Evolutionary conservation across 2,113 vertebrate species (phyloP), one percentile per base, ranked within the genome.

Genomic region (Festucalex cinctus): DNA sequence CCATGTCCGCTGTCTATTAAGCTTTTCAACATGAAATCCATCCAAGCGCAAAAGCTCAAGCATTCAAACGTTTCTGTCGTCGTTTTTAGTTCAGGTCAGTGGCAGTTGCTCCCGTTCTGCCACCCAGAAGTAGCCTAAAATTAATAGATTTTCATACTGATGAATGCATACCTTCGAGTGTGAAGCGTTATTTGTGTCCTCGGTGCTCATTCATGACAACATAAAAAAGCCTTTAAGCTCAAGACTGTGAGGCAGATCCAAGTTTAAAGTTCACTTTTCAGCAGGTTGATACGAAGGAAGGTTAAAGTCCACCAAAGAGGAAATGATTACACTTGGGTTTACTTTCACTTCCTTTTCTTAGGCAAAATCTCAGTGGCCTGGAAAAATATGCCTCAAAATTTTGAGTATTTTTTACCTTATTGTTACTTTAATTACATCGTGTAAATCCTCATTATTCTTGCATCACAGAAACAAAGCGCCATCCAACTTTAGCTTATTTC

Each of bases 291-390:
- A 75, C 65, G 56, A 48, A n/a, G 8, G 76, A 32, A 35, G 16
- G 37, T 66, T 81, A 71, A 90, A 84, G 88, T 79, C 74, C 85
- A 79, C 62, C 43, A 48, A 48, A 66, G 54, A 82, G 74, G 56
- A 65, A 70, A 75, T 66, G 19, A 71, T 39, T 16, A 65, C 39
- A 49, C 56, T 39, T 54, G 66, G 20, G 9, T 62, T n/a, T 67
- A 62, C 78, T 60, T 56, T 66, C 39, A 49, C 13, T 16, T 44
- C 5, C 5, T 44, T 17, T 44, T 44, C 43, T 46, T 46, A 46
- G 35, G 54, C 65, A 65, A 9, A 73, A 74, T 26, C 22, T 26
- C 13, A 14, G 1, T 58, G 0, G 22, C 13, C 24, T 16, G 4
- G 22, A 14, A 5, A 28, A 24, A 58, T 16, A 32, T 58, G 56